Evolutionary conservation across 1,140 invertebrate species (phyloP), one percentile per base, ranked within the genome.

Genomic region (Drosophila ananassae): DNA sequence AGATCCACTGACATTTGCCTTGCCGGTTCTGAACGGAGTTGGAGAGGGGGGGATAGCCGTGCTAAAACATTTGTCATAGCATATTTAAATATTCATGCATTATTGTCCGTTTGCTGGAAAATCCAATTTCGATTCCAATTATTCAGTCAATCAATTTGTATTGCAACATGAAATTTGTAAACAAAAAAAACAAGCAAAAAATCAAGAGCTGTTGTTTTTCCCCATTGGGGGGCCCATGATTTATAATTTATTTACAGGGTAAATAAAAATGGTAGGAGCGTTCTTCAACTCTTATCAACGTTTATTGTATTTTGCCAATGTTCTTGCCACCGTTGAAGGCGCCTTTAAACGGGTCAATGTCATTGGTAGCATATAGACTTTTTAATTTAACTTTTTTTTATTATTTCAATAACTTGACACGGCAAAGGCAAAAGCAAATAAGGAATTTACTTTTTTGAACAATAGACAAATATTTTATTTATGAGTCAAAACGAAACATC

Each of bases 301-400:
- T 55, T 71, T 72, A 63, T 54, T 64, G 69, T 55, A 58, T 74
- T 69, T 63, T 60, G 25, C 53, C 59, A 53, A 60, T 71, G 56
- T 44, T 74, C 61, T 74, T 64, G 62, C 5, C 60, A 46, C 37
- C 60, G 61, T 62, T 54, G 52, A 62, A 30, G 53, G 44, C 41
- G 58, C 44, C 60, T 57, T 58, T 61, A 66, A 83, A 75, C 82
- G 58, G 81, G 81, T 85, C 81, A 85, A 82, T 87, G 81, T 82
- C 82, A 75, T 51, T 30, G 25, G 52, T 41, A 48, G 54, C 54
- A 39, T 37, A 51, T 46, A 48, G 9, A 34, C 32, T 34, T 34
- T 34, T 12, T 51, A 25, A 67, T 32, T 32, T 24, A 32, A 5
- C 25, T 8, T 41, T 32, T 41, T 64, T 53, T 8, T 41, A 3